phyloP scores from a whole-genome alignment of 2,888 invertebrate species.

The Scotopteryx bipunctaria region DNA sequence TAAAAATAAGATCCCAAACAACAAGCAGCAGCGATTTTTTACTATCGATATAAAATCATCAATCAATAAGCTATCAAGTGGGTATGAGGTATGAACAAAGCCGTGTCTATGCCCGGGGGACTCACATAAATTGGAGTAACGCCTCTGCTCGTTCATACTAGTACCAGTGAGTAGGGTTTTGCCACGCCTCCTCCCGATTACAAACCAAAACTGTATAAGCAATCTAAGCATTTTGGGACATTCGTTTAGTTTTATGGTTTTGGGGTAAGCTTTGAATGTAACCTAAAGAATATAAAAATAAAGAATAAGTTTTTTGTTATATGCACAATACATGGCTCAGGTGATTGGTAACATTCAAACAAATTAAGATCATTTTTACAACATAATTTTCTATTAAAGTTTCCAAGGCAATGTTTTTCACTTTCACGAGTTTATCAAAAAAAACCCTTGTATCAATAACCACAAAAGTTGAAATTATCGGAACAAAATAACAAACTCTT shows the following conservation, averaged over 20 bases:
- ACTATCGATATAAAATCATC: slow-evolving; percentile 21
- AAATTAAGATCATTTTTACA: no score
- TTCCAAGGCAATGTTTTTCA: no score
- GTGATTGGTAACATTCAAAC: no score
- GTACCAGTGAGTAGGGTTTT: slow-evolving; percentile 31
- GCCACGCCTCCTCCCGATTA: slow-evolving; percentile 33
- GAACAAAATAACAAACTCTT: no score
- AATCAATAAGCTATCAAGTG: slow-evolving; percentile 26
- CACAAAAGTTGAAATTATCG: no score
- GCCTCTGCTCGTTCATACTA: slow-evolving; percentile 32
- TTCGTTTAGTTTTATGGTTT: slow-evolving; percentile 23
- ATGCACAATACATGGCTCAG: no score
- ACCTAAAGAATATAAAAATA: background rate
- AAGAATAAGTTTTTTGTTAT: no score
- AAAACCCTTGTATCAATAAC: no score
- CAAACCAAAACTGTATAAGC: slow-evolving; percentile 13
- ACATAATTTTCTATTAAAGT: background rate
- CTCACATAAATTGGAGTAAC: slow-evolving; percentile 35
- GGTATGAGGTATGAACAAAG: slow-evolving; percentile 22
- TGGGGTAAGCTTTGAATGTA: slow-evolving; percentile 10
- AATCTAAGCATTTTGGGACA: slow-evolving; percentile 15
- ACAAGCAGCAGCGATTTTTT: background rate
- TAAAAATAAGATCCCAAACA: background rate
- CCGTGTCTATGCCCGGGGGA: slow-evolving; percentile 17
- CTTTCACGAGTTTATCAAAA: no score